Percentiles rank a stretch among this genome's conserved stretches.
phyloP scores from a whole-genome alignment of 2,888 invertebrate genomes.

The Pecten maximus region DNA sequence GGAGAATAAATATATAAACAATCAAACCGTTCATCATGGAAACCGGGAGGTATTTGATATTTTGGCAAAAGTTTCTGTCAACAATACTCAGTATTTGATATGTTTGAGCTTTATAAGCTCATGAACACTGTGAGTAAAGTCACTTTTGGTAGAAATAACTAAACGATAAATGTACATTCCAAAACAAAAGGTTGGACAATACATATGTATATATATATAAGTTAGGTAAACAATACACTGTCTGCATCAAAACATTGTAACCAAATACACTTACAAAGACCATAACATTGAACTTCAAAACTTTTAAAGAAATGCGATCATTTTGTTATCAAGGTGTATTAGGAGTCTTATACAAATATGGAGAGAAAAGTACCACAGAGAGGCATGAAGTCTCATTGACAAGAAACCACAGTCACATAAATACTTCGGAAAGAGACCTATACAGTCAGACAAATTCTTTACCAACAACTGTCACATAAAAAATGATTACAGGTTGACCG shows the following conservation, averaged over 20 bases:
- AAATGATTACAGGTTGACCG: background rate
- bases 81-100: background rate
- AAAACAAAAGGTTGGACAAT: background rate
- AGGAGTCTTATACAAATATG: background rate
- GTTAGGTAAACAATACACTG: background rate
- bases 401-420: background rate
- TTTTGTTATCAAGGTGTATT: background rate
- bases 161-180: background rate
- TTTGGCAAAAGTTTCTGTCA: background rate
- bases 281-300: background rate
- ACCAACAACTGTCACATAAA: background rate
- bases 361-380: too few relatives aligned
- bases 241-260: background rate
- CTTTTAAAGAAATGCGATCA: background rate
- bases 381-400: too few relatives aligned
- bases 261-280: slow-evolving; percentile 6
- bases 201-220: background rate
- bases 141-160: background rate
- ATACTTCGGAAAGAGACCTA: background rate
- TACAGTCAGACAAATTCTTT: background rate
- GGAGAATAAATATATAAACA: background rate
- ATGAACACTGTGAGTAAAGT: background rate
- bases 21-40: background rate
- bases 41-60: slow-evolving; percentile 15
- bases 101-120: background rate